phyloP scores from a whole-genome alignment of 2,888 invertebrate species.

The Calameuta pallipes region DNA sequence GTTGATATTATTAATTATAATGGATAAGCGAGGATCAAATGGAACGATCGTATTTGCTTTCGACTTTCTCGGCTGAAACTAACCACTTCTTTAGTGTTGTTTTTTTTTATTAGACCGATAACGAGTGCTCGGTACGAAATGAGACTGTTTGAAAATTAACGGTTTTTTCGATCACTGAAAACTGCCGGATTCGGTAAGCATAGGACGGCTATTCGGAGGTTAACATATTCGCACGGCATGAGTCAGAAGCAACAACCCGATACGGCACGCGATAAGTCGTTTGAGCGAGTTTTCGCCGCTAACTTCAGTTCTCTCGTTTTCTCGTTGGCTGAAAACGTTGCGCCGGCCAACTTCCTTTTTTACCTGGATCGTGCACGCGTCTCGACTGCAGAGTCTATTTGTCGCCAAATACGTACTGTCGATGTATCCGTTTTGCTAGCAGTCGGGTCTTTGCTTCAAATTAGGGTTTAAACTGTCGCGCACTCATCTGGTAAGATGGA shows the following conservation, averaged over 20 bases:
- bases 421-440: neutral
- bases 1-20: conserved; percentile 2
- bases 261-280: conserved; percentile 16
- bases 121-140: neutral
- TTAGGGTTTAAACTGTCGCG: neutral
- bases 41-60: neutral
- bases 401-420: conserved; percentile 35
- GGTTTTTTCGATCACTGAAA: neutral
- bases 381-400: conserved; percentile 33
- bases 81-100: neutral
- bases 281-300: conserved; percentile 22
- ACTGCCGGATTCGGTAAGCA: neutral
- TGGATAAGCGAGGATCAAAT: neutral
- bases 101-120: neutral
- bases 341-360: conserved; percentile 23
- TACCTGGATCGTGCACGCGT: conserved; percentile 32
- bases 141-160: neutral
- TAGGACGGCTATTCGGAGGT: neutral
- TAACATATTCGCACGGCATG: conserved; percentile 4
- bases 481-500: neutral
- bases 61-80: neutral
- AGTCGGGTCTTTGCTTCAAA: neutral
- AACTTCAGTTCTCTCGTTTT: conserved; percentile 17
- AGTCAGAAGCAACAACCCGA: neutral
- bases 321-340: conserved; percentile 19